Base-by-base conservation (phyloP, 2,888 invertebrate species). In the Prenolepis imparis region DNA sequence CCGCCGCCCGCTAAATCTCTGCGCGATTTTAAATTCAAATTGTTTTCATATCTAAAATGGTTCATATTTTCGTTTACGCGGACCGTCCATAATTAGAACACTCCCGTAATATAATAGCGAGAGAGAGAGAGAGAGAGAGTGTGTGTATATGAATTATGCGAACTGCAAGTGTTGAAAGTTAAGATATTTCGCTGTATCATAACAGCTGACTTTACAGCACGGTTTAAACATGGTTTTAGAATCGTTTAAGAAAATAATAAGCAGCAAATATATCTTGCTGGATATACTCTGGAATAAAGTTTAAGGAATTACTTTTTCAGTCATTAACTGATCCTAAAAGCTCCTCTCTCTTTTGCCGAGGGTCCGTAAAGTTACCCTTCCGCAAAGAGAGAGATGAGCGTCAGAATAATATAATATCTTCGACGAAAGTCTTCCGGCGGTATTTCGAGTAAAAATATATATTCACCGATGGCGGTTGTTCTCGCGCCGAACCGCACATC, bases 1-100 rank as follows among this genome's bases (percentile, higher is more conserved):
- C 75, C 39, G 55, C 32, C 32, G 57, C 28, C 28, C 28, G 11
- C 15, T 78, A 59, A 77, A 77, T 68, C 57, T 59, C 32, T 32
- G 57, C 44, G 57, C 68, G 44, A 78, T 78, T 78, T 78, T 68
- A 78, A 78, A 78, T 78, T 78, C 78, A 68, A 68, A 59, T 78
- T 68, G 18, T 68, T 68, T 41, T 21, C 68, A 59, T 59, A 78
- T 68, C 78, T 78, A 32, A 68, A 78, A 59, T 32, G 44, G 28
- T 24, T 63, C 64, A 63, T 64, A 83, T 59, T 61, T 59, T 64
- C 72, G 41, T 77, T 36, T 52, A 44, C 39, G 5, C 73, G 21
- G 18, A 28, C 11, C 28, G 57, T 18, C 39, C 63, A 61, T 70
- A 57, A 75, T 80, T 59, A 32, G 32, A 44, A 41, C 32, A 28